These are phyloP conservation scores for Columbina picui DNA, from an alignment of 2,113 vertebrate genomes.

Conservation along the genomic window DNA sequence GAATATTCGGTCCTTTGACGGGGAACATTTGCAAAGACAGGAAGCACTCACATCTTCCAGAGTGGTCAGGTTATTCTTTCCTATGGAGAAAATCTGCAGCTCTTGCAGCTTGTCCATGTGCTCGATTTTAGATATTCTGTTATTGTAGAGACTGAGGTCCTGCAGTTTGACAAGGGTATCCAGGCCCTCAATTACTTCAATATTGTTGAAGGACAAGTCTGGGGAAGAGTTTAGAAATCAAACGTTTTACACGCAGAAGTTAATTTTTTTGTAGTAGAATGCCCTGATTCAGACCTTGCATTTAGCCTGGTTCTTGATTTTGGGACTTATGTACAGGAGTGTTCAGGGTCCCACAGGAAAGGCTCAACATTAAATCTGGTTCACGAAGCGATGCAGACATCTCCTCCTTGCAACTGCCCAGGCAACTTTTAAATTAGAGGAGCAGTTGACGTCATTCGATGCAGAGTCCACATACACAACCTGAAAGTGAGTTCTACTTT, in stretches of 20 bases:
- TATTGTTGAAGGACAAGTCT: slow-evolving; percentile 96
- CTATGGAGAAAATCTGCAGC: slow-evolving; percentile 85
- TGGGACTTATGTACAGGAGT: background rate
- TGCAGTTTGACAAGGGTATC: slow-evolving; percentile 84
- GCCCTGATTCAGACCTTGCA: background rate
- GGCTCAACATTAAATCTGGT: background rate
- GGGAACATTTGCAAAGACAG: background rate
- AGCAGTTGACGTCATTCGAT: background rate
- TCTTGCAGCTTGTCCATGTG: slow-evolving; percentile 85
- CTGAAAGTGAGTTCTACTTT: background rate
- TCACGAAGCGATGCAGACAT: background rate
- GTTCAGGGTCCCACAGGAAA: background rate
- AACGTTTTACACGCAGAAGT: background rate
- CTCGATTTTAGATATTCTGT: slow-evolving; percentile 87
- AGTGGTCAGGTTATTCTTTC: slow-evolving; percentile 83
- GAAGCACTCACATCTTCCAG: slow-evolving; percentile 83
- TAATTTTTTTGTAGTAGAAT: background rate
- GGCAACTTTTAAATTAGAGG: background rate
- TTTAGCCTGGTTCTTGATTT: background rate
- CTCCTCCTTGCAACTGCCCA: background rate
- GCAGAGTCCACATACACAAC: background rate
- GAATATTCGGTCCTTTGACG: background rate
- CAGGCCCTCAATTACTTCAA: slow-evolving; percentile 89
- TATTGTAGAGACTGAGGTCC: slow-evolving; percentile 87
- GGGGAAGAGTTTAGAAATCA: background rate